Evolutionary conservation across 2,797 vertebrate species (phyloP).

Genomic region (Eospalax fontanierii): DNA sequence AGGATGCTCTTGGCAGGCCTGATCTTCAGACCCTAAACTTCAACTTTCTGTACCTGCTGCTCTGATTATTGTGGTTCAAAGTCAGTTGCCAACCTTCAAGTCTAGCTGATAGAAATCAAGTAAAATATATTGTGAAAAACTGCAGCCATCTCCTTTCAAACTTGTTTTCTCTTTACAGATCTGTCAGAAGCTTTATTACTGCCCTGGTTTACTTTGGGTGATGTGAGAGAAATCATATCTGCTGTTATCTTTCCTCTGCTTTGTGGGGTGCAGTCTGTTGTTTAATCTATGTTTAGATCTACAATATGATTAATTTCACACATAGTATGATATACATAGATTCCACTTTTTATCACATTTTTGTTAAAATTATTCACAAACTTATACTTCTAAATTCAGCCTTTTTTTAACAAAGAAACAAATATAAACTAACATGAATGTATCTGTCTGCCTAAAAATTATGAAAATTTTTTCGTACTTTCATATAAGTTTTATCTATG

Average conservation of each 20-base stretch:
- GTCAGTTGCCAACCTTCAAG: background rate
- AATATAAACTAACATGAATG: constrained; percentile 56
- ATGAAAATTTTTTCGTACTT: constrained; percentile 86
- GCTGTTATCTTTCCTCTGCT: background rate
- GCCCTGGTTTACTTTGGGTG: background rate
- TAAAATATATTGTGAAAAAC: background rate
- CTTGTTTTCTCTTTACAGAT: constrained; percentile 8
- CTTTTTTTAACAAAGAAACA: constrained; percentile 39
- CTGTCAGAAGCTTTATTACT: background rate
- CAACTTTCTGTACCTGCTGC: background rate
- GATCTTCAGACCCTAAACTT: background rate
- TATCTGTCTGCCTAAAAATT: constrained; percentile 78
- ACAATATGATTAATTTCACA: background rate
- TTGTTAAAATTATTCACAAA: constrained; percentile 61
- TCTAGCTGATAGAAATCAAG: background rate
- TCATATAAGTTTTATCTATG: constrained; percentile 89
- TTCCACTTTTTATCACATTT: background rate
- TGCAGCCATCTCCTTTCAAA: background rate
- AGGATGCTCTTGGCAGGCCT: background rate
- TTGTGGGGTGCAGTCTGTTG: background rate
- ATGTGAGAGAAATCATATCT: background rate
- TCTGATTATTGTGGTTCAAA: background rate
- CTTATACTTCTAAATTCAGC: constrained; percentile 30
- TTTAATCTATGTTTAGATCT: constrained; percentile 16
- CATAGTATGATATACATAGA: background rate